Base-by-base conservation (phyloP, 1,140 invertebrate genomes). In the Euura saliciscinereae region DNA sequence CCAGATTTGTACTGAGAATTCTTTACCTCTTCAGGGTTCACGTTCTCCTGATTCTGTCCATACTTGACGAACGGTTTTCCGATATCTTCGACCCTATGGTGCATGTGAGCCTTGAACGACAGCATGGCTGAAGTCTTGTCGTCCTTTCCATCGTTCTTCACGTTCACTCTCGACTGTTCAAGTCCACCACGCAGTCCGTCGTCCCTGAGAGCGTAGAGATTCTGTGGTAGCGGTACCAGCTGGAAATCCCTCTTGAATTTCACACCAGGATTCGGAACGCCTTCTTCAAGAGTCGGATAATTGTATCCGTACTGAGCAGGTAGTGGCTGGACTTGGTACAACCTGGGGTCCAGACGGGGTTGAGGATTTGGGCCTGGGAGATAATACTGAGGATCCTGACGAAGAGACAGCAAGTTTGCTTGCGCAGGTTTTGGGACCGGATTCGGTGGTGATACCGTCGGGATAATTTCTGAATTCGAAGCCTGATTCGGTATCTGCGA, bases 81-180 rank as follows among this genome's bases (percentile, higher is more conserved):
- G 59, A 77, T 77, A 45, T 77, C 74, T 4, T 68, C 11, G 11
- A 77, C 76, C 8, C 72, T 45, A 45, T 77, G 76, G 69, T 77
- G 76, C 72, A 77, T 74, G 65, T 77, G 76, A 65, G 76, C 76
- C 59, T 72, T 77, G 43, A 77, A 77, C 5, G 74, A 73, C 42
- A 77, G 65, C 42, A 77, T 74, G 6, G 73, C 74, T 5, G 72
- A 73, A n/a, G 71, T 73, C 44, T 65, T 43, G 43, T 75, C 74
- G 45, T 44, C n/a, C 42, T 69, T 70, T 6, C 11, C 28, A 11
- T 71, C 66, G 8, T 51, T 45, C 8, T 68, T 44, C 7, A 66
- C 45, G 6, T 69, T 65, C 45, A 66, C 42, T 74, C 51, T 59
- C 51, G 8, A 59, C 51, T 59, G 51, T 3, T 59, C 68, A 43